Evolutionary conservation across 2,888 invertebrate species (phyloP), one percentile per base, ranked within the genome.

Genomic region (Cloeon dipterum): DNA sequence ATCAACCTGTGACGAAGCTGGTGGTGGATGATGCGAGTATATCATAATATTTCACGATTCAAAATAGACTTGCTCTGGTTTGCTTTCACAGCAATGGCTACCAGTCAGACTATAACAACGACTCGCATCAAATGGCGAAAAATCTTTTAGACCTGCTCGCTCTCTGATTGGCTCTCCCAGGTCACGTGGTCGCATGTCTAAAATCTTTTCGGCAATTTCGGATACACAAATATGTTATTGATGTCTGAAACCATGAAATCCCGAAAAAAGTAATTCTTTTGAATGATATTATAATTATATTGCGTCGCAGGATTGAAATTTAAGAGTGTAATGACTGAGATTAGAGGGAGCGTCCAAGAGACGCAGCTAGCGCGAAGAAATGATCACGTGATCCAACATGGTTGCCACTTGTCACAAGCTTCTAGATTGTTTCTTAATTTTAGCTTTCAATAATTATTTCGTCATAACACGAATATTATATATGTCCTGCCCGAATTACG

Each of bases 51-150:
- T 29, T 29, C 5, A 5, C 7, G 29, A 29, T 29, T 16, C 16
- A 29, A 29, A 29, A 14, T n/a, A 13, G 29, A 14, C 29, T 11
- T 29, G 13, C n/a, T 14, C n/a, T 29, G 29, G 16, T 29, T 29
- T 20, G 34, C 40, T 53, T 50, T 52, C 52, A 52, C 53, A 53
- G 56, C 56, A 58, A 58, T 58, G 58, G 58, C 57, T 55, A 56
- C 57, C 53, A 56, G 56, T 45, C 44, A n/a, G n/a, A n/a, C n/a
- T n/a, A n/a, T n/a, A n/a, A n/a, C 47, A 49, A 47, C 48, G 46
- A 43, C 47, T 46, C 45, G 48, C 46, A 46, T 44, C 46, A 29
- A 47, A 45, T 44, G 44, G 46, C 42, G 49, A 49, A 49, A 47
- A 48, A 47, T 46, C 45, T 48, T 47, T 46, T 47, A 46, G 46